Evolutionary conservation across 2,888 invertebrate genomes (phyloP).

Genomic region (Plemyria rubiginata): DNA sequence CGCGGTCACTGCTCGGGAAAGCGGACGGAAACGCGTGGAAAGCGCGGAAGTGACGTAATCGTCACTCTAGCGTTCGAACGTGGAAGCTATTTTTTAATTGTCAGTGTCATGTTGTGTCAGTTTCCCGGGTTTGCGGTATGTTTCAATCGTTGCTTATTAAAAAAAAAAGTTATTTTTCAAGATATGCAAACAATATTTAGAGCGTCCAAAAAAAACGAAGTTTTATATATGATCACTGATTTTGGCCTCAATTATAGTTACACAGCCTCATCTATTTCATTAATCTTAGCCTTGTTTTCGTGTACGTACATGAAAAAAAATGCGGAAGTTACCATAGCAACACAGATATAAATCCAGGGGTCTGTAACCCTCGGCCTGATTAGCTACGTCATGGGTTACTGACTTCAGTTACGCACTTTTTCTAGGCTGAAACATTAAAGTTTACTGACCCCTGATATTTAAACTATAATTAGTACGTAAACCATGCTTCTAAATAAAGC

Average conservation of each 20-base stretch:
- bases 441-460: constrained; percentile 30
- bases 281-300: neutral
- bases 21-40: constrained; percentile 67
- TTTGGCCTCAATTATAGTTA: too few relatives aligned
- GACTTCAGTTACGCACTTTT: constrained; percentile 17
- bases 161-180: too few relatives aligned
- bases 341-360: constrained; percentile 25
- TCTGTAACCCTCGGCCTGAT: constrained; percentile 31
- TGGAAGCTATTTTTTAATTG: constrained; percentile 22
- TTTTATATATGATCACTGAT: too few relatives aligned
- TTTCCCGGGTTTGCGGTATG: neutral
- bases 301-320: neutral
- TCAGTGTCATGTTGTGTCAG: constrained; percentile 6
- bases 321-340: constrained; percentile 42
- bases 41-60: constrained; percentile 64
- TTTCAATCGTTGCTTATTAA: too few relatives aligned
- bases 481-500: constrained; percentile 2
- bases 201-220: too few relatives aligned
- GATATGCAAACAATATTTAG: too few relatives aligned
- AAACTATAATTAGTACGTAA: constrained; percentile 17
- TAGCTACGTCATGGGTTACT: constrained; percentile 21
- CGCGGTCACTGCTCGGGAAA: constrained; percentile 64
- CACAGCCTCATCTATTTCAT: too few relatives aligned
- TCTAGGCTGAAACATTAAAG: constrained; percentile 28
- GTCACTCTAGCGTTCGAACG: constrained; percentile 45